Evolutionary conservation across 2,888 invertebrate species (phyloP).

Genomic region (Xestia ashworthii): DNA sequence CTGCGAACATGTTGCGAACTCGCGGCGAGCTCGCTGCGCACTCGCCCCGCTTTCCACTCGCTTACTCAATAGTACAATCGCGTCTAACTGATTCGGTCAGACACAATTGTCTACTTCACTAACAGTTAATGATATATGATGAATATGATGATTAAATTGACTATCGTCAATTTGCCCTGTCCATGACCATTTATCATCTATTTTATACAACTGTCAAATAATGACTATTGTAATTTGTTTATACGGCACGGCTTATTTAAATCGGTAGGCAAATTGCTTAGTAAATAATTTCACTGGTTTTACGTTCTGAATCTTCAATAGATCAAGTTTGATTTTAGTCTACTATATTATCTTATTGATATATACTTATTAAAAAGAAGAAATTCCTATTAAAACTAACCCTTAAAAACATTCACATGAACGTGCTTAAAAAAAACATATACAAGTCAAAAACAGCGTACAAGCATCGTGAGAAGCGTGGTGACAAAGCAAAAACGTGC

Average conservation of each 20-base stretch:
- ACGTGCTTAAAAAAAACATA: slow-evolving; percentile 53
- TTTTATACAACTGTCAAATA: not conserved
- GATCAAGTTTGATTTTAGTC: not conserved
- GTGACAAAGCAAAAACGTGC: slow-evolving; percentile 47
- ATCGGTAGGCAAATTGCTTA: not conserved
- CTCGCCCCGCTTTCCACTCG: too few relatives aligned
- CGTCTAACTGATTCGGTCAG: too few relatives aligned
- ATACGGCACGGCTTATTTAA: not conserved
- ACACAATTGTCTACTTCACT: too few relatives aligned
- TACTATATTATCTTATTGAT: not conserved
- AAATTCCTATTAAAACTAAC: slow-evolving; percentile 35
- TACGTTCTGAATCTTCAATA: not conserved
- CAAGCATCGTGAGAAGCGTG: slow-evolving; percentile 51
- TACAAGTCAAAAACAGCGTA: slow-evolving; percentile 50
- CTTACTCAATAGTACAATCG: too few relatives aligned
- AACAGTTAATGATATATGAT: not conserved
- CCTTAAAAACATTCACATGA: slow-evolving; percentile 44
- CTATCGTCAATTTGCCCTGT: not conserved
- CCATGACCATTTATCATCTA: not conserved
- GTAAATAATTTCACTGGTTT: not conserved
- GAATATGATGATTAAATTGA: not conserved
- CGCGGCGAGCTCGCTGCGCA: too few relatives aligned
- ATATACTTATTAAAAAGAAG: not conserved
- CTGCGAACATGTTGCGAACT: too few relatives aligned
- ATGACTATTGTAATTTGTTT: not conserved